Conservation (phyloP, 2,888 invertebrate genomes). For the Agelastica alni region DNA sequence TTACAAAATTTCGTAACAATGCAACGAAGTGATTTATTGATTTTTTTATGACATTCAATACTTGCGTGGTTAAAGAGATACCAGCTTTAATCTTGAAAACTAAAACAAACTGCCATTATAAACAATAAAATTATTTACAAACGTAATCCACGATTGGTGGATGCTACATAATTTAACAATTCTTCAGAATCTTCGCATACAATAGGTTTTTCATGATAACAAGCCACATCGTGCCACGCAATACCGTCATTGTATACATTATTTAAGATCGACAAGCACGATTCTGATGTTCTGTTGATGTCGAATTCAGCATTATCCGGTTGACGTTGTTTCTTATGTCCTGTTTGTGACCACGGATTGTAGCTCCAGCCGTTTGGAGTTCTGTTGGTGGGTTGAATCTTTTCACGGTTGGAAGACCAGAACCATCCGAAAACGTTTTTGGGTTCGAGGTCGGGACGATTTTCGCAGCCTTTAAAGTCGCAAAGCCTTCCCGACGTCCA, state of each 20-base stretch:
- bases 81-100: slow-evolving; percentile 24
- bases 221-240: slow-evolving; percentile 92
- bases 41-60: neutral
- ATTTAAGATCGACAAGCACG: slow-evolving; percentile 84
- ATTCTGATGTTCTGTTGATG: slow-evolving; percentile 85
- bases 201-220: slow-evolving; percentile 91
- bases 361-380: slow-evolving; percentile 74
- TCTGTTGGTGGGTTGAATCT: slow-evolving; percentile 81
- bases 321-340: slow-evolving; percentile 85
- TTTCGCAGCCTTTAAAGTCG: slow-evolving; percentile 92
- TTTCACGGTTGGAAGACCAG: slow-evolving; percentile 89
- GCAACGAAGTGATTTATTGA: too few relatives aligned
- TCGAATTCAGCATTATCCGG: slow-evolving; percentile 92
- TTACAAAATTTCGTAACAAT: too few relatives aligned
- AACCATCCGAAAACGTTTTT: slow-evolving; percentile 88
- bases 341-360: slow-evolving; percentile 90
- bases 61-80: too few relatives aligned
- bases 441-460: slow-evolving; percentile 82
- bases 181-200: slow-evolving; percentile 91
- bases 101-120: slow-evolving; percentile 10
- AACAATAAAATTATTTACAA: slow-evolving; percentile 59
- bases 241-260: slow-evolving; percentile 93
- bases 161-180: slow-evolving; percentile 80
- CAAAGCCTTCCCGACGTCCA: slow-evolving; percentile 92
- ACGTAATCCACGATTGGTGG: slow-evolving; percentile 82